Conservation (phyloP, 2,797 vertebrate species). For the Avahi laniger region DNA sequence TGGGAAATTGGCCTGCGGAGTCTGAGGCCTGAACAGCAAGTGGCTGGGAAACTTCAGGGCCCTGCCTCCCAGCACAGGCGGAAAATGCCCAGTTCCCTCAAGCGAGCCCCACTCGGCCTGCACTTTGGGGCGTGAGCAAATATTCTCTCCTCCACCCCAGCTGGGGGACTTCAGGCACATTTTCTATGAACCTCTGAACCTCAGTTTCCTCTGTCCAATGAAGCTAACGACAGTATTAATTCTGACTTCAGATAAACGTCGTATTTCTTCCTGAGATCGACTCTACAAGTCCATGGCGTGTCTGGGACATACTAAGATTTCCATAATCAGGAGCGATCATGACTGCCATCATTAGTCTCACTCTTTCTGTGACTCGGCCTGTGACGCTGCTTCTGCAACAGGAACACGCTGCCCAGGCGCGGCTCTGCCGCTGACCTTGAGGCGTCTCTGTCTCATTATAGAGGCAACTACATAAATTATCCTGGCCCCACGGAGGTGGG, state of each 20-base stretch:
- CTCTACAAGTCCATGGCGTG: neutral
- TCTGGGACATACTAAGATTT: neutral
- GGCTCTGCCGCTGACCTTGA: neutral
- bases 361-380: rapidly evolving
- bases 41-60: rapidly evolving
- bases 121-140: neutral
- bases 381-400: neutral
- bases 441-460: neutral
- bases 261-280: neutral
- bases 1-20: neutral
- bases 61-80: neutral
- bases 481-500: neutral
- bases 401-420: neutral
- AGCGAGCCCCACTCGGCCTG: rapidly evolving
- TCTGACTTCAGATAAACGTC: neutral
- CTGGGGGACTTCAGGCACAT: no score
- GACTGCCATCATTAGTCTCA: rapidly evolving
- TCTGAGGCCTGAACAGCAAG: rapidly evolving
- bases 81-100: rapidly evolving
- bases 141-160: neutral
- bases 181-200: neutral
- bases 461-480: neutral
- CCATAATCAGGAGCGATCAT: neutral
- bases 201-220: neutral
- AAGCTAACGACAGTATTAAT: neutral